phyloP scores from a whole-genome alignment of 2,113 vertebrate genomes.

The Lates calcarifer region DNA sequence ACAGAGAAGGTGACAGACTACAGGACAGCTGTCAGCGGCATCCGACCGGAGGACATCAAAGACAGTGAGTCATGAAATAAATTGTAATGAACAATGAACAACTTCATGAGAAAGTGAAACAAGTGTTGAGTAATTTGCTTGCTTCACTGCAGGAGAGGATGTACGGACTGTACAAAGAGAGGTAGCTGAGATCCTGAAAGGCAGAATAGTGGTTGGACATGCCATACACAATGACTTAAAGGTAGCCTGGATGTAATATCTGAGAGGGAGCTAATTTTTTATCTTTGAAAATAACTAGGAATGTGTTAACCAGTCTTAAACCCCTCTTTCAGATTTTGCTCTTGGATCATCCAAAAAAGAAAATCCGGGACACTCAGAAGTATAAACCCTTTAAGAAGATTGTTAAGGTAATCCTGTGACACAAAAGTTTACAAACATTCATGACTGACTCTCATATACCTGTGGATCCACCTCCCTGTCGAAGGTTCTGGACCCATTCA shows the following conservation, averaged over 20 bases:
- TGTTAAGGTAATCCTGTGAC: slow-evolving; percentile 83
- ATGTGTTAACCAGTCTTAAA: background rate
- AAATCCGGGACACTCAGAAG: slow-evolving; percentile 93
- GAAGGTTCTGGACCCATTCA: background rate
- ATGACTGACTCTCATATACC: background rate
- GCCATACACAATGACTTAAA: slow-evolving; percentile 93
- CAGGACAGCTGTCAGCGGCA: slow-evolving; percentile 93
- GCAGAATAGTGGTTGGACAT: slow-evolving; percentile 92
- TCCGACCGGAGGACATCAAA: slow-evolving; percentile 87
- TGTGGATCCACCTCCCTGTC: background rate
- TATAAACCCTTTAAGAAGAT: slow-evolving; percentile 91
- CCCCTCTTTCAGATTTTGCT: slow-evolving; percentile 87
- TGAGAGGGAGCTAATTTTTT: background rate
- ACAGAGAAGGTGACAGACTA: slow-evolving; percentile 93
- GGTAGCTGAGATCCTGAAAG: slow-evolving; percentile 88
- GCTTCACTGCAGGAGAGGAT: slow-evolving; percentile 85
- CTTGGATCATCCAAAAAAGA: slow-evolving; percentile 94
- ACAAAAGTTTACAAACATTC: background rate
- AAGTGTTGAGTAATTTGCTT: background rate
- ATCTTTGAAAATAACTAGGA: background rate
- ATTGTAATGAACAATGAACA: background rate
- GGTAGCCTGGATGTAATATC: slow-evolving; percentile 76
- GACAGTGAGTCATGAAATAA: slow-evolving; percentile 79
- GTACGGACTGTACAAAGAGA: slow-evolving; percentile 89
- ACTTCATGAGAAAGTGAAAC: accelerated